Percentiles rank a stretch among this genome's conserved stretches.
Evolutionary conservation across 1,140 invertebrate species (phyloP).

Genomic region (Mactra quadrangularis): DNA sequence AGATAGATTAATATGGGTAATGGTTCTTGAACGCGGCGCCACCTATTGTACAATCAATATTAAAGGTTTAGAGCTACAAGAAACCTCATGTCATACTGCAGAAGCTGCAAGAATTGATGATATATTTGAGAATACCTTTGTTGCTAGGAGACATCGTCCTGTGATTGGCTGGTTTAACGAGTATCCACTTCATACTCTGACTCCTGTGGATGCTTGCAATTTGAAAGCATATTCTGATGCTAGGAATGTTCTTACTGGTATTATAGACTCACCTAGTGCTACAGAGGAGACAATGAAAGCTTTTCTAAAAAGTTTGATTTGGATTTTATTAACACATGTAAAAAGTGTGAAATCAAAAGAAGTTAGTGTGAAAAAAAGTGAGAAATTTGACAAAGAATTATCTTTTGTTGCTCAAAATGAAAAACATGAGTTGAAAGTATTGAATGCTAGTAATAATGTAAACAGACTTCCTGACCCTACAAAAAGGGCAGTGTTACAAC

Average conservation of each 20-base stretch:
- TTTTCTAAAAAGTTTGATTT: slow-evolving; percentile 83
- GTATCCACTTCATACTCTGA: slow-evolving; percentile 80
- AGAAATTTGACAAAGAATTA: slow-evolving; percentile 38
- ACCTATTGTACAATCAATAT: slow-evolving; percentile 82
- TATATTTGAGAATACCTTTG: slow-evolving; percentile 84
- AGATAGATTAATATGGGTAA: slow-evolving; percentile 84
- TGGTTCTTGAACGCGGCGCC: slow-evolving; percentile 83
- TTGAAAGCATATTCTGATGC: slow-evolving; percentile 84
- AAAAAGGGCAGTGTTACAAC: slow-evolving; percentile 29
- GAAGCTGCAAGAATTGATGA: slow-evolving; percentile 85
- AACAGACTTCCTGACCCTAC: not conserved
- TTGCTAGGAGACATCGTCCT: slow-evolving; percentile 52
- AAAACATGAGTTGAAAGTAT: slow-evolving; percentile 59
- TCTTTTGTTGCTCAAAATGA: slow-evolving; percentile 46
- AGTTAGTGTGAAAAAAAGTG: slow-evolving; percentile 52
- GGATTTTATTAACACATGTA: slow-evolving; percentile 83
- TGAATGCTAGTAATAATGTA: slow-evolving; percentile 36
- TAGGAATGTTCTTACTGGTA: slow-evolving; percentile 84
- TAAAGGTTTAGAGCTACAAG: slow-evolving; percentile 85
- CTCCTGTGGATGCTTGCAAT: slow-evolving; percentile 76
- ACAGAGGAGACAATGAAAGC: slow-evolving; percentile 79
- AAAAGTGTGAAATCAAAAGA: slow-evolving; percentile 75
- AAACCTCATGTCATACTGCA: slow-evolving; percentile 85
- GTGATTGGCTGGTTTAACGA: slow-evolving; percentile 71
- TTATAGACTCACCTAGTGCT: slow-evolving; percentile 84